Conservation (phyloP, 1,140 invertebrate genomes). For the Drosophila kohkoa region DNA sequence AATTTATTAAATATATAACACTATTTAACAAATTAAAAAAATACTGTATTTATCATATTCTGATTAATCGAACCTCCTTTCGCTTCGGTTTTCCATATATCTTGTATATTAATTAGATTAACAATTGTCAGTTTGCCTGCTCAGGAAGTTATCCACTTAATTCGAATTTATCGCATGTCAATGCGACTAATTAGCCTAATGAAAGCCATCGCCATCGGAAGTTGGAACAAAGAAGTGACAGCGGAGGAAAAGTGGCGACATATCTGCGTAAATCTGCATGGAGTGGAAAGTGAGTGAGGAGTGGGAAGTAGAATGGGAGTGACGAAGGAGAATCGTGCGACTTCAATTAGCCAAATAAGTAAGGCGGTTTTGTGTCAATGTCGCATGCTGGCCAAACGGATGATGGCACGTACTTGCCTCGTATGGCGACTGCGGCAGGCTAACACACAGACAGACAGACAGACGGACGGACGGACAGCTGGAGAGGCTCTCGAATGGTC, state of each 20-base stretch:
- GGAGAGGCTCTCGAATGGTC: slow-evolving; percentile 60
- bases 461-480: background rate
- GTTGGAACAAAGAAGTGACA: slow-evolving; percentile 34
- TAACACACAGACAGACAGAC: background rate
- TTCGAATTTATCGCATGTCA: slow-evolving; percentile 23
- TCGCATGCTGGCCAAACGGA: slow-evolving; percentile 32
- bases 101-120: background rate
- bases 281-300: background rate
- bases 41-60: background rate
- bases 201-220: slow-evolving; percentile 41
- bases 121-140: background rate
- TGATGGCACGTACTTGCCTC: slow-evolving; percentile 10
- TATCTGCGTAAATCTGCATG: slow-evolving; percentile 56
- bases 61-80: background rate
- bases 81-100: background rate
- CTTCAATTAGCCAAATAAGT: slow-evolving; percentile 77
- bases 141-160: slow-evolving; percentile 2
- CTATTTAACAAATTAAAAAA: too few species aligned
- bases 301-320: background rate
- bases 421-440: slow-evolving; percentile 15
- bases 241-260: slow-evolving; percentile 44
- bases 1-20: too few species aligned
- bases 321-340: slow-evolving; percentile 7
- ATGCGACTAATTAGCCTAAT: slow-evolving; percentile 76
- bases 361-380: slow-evolving; percentile 59